A percentile compares a stretch with the other conserved stretches of the same genome.
These are phyloP conservation scores for Pygmarrhopalites habei DNA, from an alignment of 1,140 invertebrate genomes.

Conservation along the genomic window DNA sequence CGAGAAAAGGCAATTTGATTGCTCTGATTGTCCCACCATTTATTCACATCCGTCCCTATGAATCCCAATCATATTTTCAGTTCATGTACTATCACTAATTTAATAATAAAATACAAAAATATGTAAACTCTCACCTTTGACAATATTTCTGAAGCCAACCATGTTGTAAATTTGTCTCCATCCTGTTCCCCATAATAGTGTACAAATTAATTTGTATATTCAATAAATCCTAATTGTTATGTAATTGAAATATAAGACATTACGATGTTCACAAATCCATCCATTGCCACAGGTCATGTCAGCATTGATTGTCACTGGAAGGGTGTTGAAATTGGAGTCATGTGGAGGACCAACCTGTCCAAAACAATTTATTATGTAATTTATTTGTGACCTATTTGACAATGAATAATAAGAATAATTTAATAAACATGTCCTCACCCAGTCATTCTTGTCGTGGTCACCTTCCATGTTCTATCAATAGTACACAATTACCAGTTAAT, in stretches of 20 bases:
- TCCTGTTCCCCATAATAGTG: too few species aligned
- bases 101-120: neutral
- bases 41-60: conserved; percentile 41
- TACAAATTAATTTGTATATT: too few species aligned
- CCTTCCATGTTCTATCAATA: too few species aligned
- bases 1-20: conserved; percentile 47
- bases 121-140: conserved; percentile 42
- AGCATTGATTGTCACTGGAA: conserved; percentile 56
- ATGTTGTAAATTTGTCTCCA: conserved; percentile 72
- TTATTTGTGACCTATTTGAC: conserved; percentile 8
- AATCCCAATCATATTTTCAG: conserved; percentile 31
- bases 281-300: conserved; percentile 64
- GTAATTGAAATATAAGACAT: too few species aligned
- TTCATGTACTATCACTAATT: neutral
- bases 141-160: conserved; percentile 65
- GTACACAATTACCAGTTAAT: too few species aligned
- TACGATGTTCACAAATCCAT: conserved; percentile 83
- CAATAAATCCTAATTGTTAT: too few species aligned
- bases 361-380: too few species aligned
- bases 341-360: conserved; percentile 53
- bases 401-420: neutral
- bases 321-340: conserved; percentile 55
- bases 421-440: too few species aligned
- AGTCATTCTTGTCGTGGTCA: too few species aligned
- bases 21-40: conserved; percentile 46